Conservation (phyloP, 1,140 invertebrate genomes). For the Ips typographus region DNA sequence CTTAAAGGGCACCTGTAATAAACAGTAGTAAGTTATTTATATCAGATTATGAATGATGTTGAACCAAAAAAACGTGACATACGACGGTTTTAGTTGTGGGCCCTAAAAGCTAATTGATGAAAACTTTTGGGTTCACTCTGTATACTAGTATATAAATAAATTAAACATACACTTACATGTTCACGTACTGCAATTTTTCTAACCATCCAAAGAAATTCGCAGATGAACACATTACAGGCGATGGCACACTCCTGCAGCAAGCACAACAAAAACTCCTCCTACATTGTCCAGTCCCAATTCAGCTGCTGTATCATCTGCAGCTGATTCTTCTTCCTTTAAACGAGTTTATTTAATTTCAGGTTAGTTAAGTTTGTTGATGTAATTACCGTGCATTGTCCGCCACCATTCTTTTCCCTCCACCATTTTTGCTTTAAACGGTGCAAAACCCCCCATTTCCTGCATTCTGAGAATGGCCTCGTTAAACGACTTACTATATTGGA, state of each 20-base stretch:
- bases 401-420: constrained; percentile 68
- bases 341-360: not conserved
- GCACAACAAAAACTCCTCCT: constrained; percentile 87
- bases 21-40: constrained; percentile 5
- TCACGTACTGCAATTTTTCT: constrained; percentile 74
- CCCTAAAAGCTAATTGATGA: not conserved
- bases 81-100: not conserved
- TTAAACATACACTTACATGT: constrained; percentile 57
- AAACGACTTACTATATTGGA: constrained; percentile 66
- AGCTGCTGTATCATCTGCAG: constrained; percentile 51
- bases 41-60: not conserved
- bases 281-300: constrained; percentile 78
- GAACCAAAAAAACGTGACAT: not conserved
- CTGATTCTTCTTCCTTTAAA: constrained; percentile 38
- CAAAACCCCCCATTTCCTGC: constrained; percentile 71
- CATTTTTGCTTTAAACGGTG: constrained; percentile 73
- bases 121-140: not conserved
- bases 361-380: not conserved
- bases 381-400: constrained; percentile 52
- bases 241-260: constrained; percentile 68
- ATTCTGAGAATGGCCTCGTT: constrained; percentile 71
- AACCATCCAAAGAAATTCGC: constrained; percentile 83
- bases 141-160: not conserved
- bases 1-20: constrained; percentile 59
- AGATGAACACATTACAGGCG: constrained; percentile 66